Base-by-base conservation (phyloP, 2,888 invertebrate genomes). In the Theodoxus fluviatilis region DNA sequence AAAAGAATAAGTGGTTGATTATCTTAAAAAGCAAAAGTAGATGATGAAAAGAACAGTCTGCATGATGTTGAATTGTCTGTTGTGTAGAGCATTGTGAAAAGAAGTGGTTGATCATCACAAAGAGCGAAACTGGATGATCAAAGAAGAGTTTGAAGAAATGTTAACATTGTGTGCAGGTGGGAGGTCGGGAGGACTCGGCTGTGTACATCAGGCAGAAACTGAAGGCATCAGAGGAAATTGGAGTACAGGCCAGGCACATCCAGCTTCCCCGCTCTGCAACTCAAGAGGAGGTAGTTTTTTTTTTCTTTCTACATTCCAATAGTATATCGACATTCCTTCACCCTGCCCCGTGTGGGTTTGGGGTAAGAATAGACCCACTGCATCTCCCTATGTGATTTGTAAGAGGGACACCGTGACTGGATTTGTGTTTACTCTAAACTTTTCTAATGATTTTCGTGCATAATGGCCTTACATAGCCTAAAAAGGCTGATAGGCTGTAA, bases 181-280 rank as follows among this genome's bases (percentile, higher is more conserved):
- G 99, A 15, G 93, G 93, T 1, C 91, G 98, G 0, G 95, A 96
- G 87, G 98, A 99, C 88, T 98, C 98, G 59, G 98, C 98, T 89
- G 97, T 98, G 4, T 99, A 99, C 89, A 98, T 99, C 84, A 90
- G 95, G 43, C 95, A 94, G 93, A 99, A 99, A 89, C 91, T 97
- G 70, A 94, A 93, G 87, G 94, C 95, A 0, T 98, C 98, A 0
- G 91, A 89, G 68, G 94, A 95, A 80, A 94, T 98, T 79, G 98
- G 98, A 70, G 94, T 98, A 67, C 86, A 89, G 31, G 94, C 94
- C 0, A 90, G 91, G 57, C 95, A 95, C 85, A 88, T 97, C 2
- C 90, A 93, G 76, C 88, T 98, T 75, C 93, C 96, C 0, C 90
- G 90, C 43, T 91, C 92, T 35, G 93, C 92, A 65, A 95, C 94